phyloP scores from a whole-genome alignment of 2,113 vertebrate species.

The Oxyura jamaicensis region DNA sequence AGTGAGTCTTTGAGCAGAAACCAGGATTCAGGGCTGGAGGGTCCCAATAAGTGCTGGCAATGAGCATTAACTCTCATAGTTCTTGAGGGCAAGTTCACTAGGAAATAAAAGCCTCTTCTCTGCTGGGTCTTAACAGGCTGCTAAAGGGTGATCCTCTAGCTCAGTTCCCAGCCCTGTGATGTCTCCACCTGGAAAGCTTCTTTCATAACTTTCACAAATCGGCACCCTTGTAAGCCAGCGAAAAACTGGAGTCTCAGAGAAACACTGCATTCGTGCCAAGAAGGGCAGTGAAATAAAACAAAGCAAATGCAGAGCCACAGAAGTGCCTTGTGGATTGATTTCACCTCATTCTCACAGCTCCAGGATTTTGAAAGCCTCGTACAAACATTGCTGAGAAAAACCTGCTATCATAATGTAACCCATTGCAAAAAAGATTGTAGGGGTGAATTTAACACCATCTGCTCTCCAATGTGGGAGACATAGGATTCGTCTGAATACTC shows the following conservation, averaged over 20 bases:
- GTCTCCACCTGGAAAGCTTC: not conserved
- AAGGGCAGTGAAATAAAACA: not conserved
- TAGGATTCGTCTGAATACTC: not conserved
- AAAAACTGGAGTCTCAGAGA: not conserved
- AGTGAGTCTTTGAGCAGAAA: not conserved
- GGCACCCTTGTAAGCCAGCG: not conserved
- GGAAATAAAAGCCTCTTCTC: not conserved
- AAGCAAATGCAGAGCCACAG: not conserved
- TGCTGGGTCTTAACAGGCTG: not conserved
- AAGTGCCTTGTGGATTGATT: not conserved
- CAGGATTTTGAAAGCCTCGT: not conserved
- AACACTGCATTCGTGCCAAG: not conserved
- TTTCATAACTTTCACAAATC: not conserved
- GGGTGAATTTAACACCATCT: not conserved
- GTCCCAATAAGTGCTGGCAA: fast-evolving
- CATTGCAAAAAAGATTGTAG: not conserved
- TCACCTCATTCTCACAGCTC: not conserved
- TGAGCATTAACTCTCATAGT: fast-evolving
- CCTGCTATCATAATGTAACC: fast-evolving
- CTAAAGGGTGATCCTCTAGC: fast-evolving
- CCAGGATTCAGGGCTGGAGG: no score
- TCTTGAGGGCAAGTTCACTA: not conserved
- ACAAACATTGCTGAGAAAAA: not conserved
- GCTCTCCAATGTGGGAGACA: not conserved
- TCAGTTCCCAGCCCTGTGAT: not conserved